Percentiles rank a stretch among this genome's conserved stretches.
These are phyloP conservation scores for Polia nebulosa DNA, from an alignment of 2,888 invertebrate genomes.

Conservation along the genomic window DNA sequence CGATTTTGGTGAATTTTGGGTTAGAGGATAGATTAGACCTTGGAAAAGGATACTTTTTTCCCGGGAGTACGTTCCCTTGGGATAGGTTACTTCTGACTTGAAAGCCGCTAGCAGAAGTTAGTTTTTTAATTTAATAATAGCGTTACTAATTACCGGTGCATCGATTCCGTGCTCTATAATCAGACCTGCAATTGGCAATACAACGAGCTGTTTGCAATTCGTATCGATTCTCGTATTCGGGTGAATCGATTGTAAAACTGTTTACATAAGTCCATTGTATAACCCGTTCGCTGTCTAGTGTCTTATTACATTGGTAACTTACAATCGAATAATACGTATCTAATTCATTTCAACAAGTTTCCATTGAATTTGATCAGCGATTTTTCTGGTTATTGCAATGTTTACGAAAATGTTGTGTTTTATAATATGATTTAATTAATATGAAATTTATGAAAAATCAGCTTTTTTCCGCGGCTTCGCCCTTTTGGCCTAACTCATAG, in stretches of 20 bases:
- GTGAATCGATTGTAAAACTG: slow-evolving; percentile 41
- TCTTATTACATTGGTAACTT: slow-evolving; percentile 33
- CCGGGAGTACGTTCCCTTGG: background rate
- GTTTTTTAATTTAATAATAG: background rate
- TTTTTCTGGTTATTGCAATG: background rate
- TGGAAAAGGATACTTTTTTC: background rate
- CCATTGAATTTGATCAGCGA: slow-evolving; percentile 13
- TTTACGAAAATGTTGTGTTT: slow-evolving; percentile 16
- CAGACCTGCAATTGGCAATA: slow-evolving; percentile 19
- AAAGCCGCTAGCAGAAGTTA: background rate
- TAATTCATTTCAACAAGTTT: slow-evolving; percentile 54
- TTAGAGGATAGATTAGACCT: background rate
- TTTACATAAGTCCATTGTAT: slow-evolving; percentile 59
- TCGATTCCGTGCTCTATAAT: background rate
- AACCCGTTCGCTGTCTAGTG: slow-evolving; percentile 43
- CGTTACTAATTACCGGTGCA: background rate
- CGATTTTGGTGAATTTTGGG: background rate
- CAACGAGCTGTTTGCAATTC: slow-evolving; percentile 25
- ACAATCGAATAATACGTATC: slow-evolving; percentile 43
- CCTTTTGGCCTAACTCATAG: no score
- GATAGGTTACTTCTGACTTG: background rate
- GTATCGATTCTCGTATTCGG: slow-evolving; percentile 37
- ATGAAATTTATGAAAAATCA: background rate
- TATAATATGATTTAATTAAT: slow-evolving; percentile 23
- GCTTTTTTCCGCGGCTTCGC: no score